These are phyloP conservation scores for Drosophila yakuba DNA, from an alignment of 1,140 invertebrate genomes.

Conservation along the genomic window DNA sequence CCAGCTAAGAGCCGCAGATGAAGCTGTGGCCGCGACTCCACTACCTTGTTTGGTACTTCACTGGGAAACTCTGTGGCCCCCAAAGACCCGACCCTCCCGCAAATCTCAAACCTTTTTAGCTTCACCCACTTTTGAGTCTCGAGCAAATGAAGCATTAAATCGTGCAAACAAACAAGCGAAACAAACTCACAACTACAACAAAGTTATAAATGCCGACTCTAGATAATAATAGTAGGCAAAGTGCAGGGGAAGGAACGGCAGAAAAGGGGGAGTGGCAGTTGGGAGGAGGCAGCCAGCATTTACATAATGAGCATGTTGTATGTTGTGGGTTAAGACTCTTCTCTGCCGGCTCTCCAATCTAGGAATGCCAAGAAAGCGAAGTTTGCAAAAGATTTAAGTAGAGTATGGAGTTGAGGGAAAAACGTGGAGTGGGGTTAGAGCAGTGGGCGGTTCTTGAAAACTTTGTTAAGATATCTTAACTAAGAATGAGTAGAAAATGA, in stretches of 20 bases:
- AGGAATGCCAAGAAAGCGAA: conserved; percentile 45
- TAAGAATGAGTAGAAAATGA: conserved; percentile 10
- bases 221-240: conserved; percentile 47
- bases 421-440: not conserved
- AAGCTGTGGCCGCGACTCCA: conserved; percentile 22
- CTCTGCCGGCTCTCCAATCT: conserved; percentile 5
- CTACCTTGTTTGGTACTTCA: conserved; percentile 48
- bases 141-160: conserved; percentile 62
- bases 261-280: conserved; percentile 3
- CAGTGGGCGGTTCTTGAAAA: conserved; percentile 41
- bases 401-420: not conserved
- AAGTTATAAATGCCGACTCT: conserved; percentile 58
- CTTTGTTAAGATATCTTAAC: conserved; percentile 38
- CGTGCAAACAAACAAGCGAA: conserved; percentile 59
- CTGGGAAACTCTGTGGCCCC: conserved; percentile 13
- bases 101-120: conserved; percentile 34
- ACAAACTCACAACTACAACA: conserved; percentile 44
- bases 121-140: conserved; percentile 46
- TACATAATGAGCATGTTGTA: conserved; percentile 63
- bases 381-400: conserved; percentile 33
- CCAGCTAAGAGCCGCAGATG: conserved; percentile 30
- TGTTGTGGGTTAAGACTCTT: conserved; percentile 47
- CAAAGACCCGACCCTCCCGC: not conserved
- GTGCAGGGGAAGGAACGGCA: conserved; percentile 4
- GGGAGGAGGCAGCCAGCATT: conserved; percentile 35